phyloP scores from a whole-genome alignment of 2,113 vertebrate species.

The Centrocercus urophasianus region DNA sequence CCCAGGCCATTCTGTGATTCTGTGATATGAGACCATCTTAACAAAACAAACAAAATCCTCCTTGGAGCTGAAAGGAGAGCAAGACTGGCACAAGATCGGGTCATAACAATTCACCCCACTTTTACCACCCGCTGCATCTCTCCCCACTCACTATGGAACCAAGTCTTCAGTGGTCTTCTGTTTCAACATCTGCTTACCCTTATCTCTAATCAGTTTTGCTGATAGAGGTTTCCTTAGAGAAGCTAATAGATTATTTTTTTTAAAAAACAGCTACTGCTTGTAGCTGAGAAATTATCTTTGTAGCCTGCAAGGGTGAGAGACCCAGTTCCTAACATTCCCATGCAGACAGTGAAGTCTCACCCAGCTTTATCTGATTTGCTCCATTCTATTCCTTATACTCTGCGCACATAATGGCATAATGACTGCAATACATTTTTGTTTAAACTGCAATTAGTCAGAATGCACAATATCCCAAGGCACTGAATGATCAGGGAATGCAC shows the following conservation, averaged over 20 bases:
- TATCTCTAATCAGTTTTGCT: constrained; percentile 76
- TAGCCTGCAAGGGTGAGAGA: constrained; percentile 44
- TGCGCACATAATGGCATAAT: background rate
- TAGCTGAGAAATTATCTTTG: constrained; percentile 69
- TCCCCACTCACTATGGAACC: constrained; percentile 8
- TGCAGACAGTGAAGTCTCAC: background rate
- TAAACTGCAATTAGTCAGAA: constrained; percentile 19
- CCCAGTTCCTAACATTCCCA: constrained; percentile 25
- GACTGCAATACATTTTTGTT: constrained; percentile 9
- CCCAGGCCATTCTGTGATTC: no score
- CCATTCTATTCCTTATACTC: background rate
- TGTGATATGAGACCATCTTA: background rate
- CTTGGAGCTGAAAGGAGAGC: background rate
- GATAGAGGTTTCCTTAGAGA: constrained; percentile 72
- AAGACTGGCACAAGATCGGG: background rate
- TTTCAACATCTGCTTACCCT: constrained; percentile 71
- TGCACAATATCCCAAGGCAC: background rate
- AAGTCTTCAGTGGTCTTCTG: constrained; percentile 74
- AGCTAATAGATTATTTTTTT: constrained; percentile 32
- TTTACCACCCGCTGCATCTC: constrained; percentile 33
- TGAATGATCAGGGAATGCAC: background rate
- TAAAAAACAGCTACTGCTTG: constrained; percentile 32
- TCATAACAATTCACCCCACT: background rate
- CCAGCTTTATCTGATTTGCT: background rate
- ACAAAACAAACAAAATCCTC: background rate